Base-by-base conservation (phyloP, 2,888 invertebrate species). In the Hirtodrosophila trivittata region DNA sequence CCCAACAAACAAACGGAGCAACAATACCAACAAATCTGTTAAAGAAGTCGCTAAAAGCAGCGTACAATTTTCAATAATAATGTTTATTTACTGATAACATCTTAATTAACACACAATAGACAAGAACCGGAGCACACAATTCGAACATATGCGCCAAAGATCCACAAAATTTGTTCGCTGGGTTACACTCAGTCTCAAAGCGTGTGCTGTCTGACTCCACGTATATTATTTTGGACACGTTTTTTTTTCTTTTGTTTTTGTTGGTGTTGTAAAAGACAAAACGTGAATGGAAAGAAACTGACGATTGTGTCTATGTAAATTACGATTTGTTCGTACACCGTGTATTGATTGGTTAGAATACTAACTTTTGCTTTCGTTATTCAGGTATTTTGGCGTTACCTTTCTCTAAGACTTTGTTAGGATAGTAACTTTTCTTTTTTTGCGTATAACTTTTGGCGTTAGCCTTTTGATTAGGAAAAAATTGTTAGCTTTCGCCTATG, bases 1-100 rank as follows among this genome's bases (percentile, higher is more conserved):
- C 71, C 51, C 71, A 75, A 28, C 21, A 49, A 63, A 47, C 50
- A 57, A 62, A 46, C 41, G 28, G 9, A 57, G 35, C 38, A 21
- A 8, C n/a, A 30, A 55, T 42, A 28, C 33, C 51, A 74, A 68
- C 41, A 54, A 13, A 42, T 46, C 43, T 32, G 68, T 47, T 45
- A 26, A 52, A 42, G 35, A 45, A 50, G 45, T 54, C 37, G 41
- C 45, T n/a, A 41, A 49, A 13, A 32, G 37, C 32, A 56, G 25
- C 30, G 37, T 30, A 30, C 9, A 33, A 18, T n/a, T 37, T 7
- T 8, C 9, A 38, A 21, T 18, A 13, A 4, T 33, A 28, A 9
- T 49, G 33, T 51, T 46, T 13, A 43, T 12, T 59, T 50, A 21
- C 41, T 54, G 54, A 47, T 56, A 70, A 68, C 33, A 38, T 28